These are phyloP conservation scores for Halichondria panicea DNA, from an alignment of 37 sponge, comb jelly and placozoan species.

Conservation along the genomic window DNA sequence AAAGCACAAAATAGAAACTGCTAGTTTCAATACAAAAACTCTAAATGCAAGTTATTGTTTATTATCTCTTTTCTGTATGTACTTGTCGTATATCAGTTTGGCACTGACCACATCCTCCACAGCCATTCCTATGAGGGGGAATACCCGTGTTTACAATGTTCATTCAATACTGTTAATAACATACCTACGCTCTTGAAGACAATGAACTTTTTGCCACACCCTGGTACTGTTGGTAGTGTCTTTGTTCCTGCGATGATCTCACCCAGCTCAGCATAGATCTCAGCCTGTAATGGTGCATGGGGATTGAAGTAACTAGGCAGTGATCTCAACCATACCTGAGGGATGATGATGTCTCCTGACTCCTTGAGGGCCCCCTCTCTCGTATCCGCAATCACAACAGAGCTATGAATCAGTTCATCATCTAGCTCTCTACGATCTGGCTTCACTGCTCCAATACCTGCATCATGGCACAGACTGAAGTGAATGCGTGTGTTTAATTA, in stretches of 20 bases:
- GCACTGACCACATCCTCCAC: conserved; percentile 85
- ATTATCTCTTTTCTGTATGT: conserved; percentile 10
- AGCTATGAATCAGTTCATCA: conserved; percentile 82
- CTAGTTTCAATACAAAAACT: neutral
- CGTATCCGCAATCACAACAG: conserved; percentile 77
- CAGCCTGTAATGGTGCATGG: conserved; percentile 47
- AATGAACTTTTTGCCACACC: conserved; percentile 63
- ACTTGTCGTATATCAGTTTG: conserved; percentile 66
- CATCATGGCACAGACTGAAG: too few relatives aligned
- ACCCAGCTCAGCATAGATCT: conserved; percentile 73
- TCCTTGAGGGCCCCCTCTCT: conserved; percentile 80
- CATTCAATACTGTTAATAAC: neutral
- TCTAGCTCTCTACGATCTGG: conserved; percentile 85
- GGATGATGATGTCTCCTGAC: conserved; percentile 86
- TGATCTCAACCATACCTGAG: conserved; percentile 61
- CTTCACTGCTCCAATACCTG: conserved; percentile 84
- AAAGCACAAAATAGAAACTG: neutral
- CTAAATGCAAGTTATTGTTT: neutral
- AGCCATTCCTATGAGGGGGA: conserved; percentile 71
- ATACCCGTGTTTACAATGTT: too few relatives aligned
- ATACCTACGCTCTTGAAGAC: conserved; percentile 86
- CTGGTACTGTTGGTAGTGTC: conserved; percentile 23
- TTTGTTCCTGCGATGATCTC: conserved; percentile 63
- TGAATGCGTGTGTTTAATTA: too few relatives aligned
- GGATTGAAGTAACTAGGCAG: neutral